phyloP scores from a whole-genome alignment of 30 jellyfish, hydroid and myxozoan genomes.

The Hydractinia symbiolongicarpus region DNA sequence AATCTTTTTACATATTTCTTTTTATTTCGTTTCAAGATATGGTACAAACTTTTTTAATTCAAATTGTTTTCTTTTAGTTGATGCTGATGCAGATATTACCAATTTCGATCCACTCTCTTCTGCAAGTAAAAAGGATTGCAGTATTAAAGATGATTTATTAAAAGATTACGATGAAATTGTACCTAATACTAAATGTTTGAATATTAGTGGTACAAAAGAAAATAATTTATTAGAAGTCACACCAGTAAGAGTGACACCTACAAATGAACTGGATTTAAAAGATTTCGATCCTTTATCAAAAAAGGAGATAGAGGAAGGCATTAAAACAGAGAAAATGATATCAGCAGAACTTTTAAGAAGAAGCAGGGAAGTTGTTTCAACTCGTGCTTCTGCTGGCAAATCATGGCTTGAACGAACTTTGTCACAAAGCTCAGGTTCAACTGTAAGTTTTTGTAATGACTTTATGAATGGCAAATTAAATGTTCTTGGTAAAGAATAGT shows the following conservation, averaged over 20 bases:
- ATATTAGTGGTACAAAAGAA: slow-evolving; percentile 12
- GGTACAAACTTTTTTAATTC: too few relatives aligned
- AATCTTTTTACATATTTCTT: too few relatives aligned
- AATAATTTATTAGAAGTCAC: neutral
- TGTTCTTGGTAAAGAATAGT: too few relatives aligned
- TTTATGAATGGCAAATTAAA: too few relatives aligned
- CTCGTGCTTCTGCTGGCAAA: slow-evolving; percentile 31
- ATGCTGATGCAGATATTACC: slow-evolving; percentile 82
- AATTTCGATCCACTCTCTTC: slow-evolving; percentile 90
- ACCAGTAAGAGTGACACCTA: neutral
- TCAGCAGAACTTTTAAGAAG: slow-evolving; percentile 24
- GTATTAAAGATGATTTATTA: neutral
- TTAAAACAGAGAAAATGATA: slow-evolving; percentile 23
- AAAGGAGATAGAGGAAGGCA: slow-evolving; percentile 19
- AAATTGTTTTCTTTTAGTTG: slow-evolving; percentile 34
- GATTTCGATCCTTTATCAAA: slow-evolving; percentile 34
- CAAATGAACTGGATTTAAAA: slow-evolving; percentile 3
- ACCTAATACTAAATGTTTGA: slow-evolving; percentile 12
- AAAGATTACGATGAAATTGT: slow-evolving; percentile 6
- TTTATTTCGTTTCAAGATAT: too few relatives aligned
- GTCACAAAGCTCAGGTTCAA: neutral
- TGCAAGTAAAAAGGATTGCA: neutral
- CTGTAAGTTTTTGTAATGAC: neutral
- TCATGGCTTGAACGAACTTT: slow-evolving; percentile 40
- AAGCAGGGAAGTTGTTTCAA: slow-evolving; percentile 42